Evolutionary conservation across 2,888 invertebrate genomes (phyloP).

Genomic region (Ophion ellenae): DNA sequence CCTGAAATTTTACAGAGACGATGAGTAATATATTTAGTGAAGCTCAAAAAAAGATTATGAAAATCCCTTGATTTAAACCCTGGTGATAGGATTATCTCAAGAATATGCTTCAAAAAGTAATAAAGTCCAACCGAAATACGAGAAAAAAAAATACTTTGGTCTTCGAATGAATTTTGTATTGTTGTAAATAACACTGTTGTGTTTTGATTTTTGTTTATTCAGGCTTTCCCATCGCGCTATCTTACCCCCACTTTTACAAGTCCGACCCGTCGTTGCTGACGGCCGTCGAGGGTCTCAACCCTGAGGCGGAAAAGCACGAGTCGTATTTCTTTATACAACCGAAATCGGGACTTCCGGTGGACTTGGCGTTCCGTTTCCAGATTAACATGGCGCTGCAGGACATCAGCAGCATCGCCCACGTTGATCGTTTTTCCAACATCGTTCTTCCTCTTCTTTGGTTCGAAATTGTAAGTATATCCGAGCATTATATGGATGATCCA

Average conservation of each 20-base stretch:
- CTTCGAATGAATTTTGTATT: too few relatives aligned
- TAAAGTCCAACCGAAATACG: background rate
- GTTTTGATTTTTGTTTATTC: slow-evolving; percentile 56
- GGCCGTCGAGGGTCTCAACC: slow-evolving; percentile 88
- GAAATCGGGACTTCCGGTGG: slow-evolving; percentile 91
- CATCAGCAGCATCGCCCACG: slow-evolving; percentile 87
- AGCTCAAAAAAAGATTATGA: too few relatives aligned
- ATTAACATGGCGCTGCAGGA: slow-evolving; percentile 93
- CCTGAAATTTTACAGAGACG: too few relatives aligned
- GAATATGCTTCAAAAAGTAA: background rate
- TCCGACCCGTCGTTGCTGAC: slow-evolving; percentile 87
- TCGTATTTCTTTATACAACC: slow-evolving; percentile 92
- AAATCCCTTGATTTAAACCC: too few relatives aligned
- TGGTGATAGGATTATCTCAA: too few relatives aligned
- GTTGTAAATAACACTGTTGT: too few relatives aligned
- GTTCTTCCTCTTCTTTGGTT: slow-evolving; percentile 94
- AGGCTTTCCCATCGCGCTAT: slow-evolving; percentile 94
- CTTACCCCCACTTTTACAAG: slow-evolving; percentile 94
- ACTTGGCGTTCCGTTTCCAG: slow-evolving; percentile 92
- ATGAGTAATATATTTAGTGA: too few relatives aligned
- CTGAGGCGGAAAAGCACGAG: slow-evolving; percentile 87
- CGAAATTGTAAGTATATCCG: slow-evolving; percentile 91
- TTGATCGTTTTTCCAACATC: slow-evolving; percentile 88
- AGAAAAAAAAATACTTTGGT: background rate
- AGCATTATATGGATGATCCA: background rate